These are phyloP conservation scores for Rafetus swinhoei DNA, from an alignment of 2,113 vertebrate species.

Conservation along the genomic window DNA sequence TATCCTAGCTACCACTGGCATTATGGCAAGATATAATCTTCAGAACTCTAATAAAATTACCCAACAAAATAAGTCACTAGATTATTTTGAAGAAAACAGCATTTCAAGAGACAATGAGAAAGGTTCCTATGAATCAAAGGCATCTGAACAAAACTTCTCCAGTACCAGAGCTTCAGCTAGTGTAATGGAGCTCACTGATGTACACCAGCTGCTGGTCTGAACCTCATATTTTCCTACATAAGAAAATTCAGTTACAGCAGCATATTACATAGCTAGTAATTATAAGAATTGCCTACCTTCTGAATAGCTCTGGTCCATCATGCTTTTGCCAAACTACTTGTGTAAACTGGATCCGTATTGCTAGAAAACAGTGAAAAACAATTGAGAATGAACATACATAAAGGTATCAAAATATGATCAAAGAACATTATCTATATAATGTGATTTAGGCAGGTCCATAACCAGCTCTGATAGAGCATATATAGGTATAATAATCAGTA, in stretches of 20 bases:
- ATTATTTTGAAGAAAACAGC: fast-evolving
- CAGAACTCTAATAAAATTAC: neutral
- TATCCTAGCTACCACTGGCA: neutral
- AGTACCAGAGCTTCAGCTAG: neutral
- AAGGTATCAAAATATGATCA: neutral
- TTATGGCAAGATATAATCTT: neutral
- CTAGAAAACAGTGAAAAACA: neutral
- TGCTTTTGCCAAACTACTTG: conserved; percentile 55
- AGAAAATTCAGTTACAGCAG: neutral
- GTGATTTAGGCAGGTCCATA: neutral
- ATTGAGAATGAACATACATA: neutral
- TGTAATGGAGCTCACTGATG: neutral
- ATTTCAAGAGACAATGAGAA: neutral
- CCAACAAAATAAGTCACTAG: neutral
- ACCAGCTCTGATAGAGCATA: neutral
- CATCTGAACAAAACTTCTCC: neutral
- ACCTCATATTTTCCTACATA: neutral
- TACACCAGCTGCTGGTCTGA: neutral
- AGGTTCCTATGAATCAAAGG: neutral
- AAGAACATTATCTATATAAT: neutral
- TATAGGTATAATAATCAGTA: neutral
- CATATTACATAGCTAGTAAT: neutral
- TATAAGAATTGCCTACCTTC: conserved; percentile 60
- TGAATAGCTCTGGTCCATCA: conserved; percentile 69
- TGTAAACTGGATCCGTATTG: conserved; percentile 3